A percentile compares a stretch with the other conserved stretches of the same genome.
phyloP scores from a whole-genome alignment of 1,140 invertebrate species.

The silkworm (Bombyx mori) region ASM3026992v2 NC_085119.1:16360001-16360500 shows the following conservation, averaged over 20 bases:
- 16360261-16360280: constrained; percentile 15
- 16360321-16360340: constrained; percentile 17
- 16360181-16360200: constrained; percentile 27
- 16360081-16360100: constrained; percentile 3
- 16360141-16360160: constrained; percentile 65
- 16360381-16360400: constrained; percentile 59
- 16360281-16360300: constrained; percentile 14
- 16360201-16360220: constrained; percentile 62
- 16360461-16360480: constrained; percentile 11
- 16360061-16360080: background rate
- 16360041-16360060: too few relatives aligned
- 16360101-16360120: constrained; percentile 12
- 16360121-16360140: constrained; percentile 55
- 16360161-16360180: constrained; percentile 34
- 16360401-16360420: constrained; percentile 59
- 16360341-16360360: constrained; percentile 13
- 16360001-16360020: too few relatives aligned
- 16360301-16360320: constrained; percentile 16
- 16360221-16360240: constrained; percentile 59
- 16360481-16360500: constrained; percentile 1
- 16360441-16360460: constrained; percentile 25
- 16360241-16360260: constrained; percentile 27
- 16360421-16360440: constrained; percentile 23
- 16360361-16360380: constrained; percentile 48
- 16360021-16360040: too few relatives aligned